A percentile compares a stretch with the other conserved stretches of the same genome.
phyloP scores from a whole-genome alignment of 2,113 vertebrate genomes.

The Sigmodon hispidus region DNA sequence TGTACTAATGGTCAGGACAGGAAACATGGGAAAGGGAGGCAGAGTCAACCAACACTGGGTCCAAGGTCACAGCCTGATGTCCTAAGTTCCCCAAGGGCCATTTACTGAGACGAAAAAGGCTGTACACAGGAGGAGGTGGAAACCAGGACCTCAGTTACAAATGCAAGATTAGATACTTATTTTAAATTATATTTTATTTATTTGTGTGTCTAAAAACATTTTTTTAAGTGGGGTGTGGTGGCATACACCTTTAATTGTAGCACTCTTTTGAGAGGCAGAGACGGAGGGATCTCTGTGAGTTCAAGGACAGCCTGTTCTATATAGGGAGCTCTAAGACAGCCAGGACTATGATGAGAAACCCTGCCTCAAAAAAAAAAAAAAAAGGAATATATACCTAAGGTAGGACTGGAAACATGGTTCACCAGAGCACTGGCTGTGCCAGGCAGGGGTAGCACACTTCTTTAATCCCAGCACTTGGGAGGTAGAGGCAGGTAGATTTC shows the following conservation, averaged over 20 bases:
- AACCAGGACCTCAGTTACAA: background rate
- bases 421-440: too few relatives aligned
- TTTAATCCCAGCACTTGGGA: background rate
- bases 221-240: background rate
- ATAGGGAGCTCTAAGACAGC: background rate
- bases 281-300: background rate
- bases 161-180: background rate
- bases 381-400: too few relatives aligned
- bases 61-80: background rate
- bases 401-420: too few relatives aligned
- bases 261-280: background rate
- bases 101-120: background rate
- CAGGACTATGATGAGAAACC: background rate
- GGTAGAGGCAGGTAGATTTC: background rate
- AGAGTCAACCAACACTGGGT: too few relatives aligned
- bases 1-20: too few relatives aligned
- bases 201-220: background rate
- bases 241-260: background rate
- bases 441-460: fast-evolving
- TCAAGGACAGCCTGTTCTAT: too few relatives aligned
- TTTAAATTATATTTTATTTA: background rate
- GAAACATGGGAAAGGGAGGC: background rate
- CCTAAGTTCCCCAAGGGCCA: background rate
- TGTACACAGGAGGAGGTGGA: background rate
- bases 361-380: too few relatives aligned